phyloP scores from a whole-genome alignment of 35 echinoderm and acorn worm genomes.

The Ophioderma brevispina region DNA sequence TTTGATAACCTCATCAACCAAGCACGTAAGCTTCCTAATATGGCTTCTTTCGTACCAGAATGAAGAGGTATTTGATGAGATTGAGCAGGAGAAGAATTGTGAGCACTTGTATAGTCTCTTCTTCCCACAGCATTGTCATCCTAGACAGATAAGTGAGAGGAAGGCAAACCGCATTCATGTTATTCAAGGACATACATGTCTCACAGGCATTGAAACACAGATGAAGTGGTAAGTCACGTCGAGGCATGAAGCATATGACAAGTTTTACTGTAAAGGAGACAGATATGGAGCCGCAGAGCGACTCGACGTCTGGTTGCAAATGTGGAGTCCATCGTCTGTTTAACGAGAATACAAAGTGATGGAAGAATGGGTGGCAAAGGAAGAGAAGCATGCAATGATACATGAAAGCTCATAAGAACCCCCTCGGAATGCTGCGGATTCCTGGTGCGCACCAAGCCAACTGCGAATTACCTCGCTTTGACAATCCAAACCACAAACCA shows the following conservation, averaged over 20 bases:
- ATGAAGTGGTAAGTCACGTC: constrained; percentile 7
- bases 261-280: background rate
- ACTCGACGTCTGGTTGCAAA: constrained; percentile 31
- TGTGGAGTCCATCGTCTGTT: constrained; percentile 35
- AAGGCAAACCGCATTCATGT: too few species aligned
- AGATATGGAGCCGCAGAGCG: too few species aligned
- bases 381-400: constrained; percentile 13
- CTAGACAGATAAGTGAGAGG: constrained; percentile 34
- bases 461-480: background rate
- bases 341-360: constrained; percentile 8
- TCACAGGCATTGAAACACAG: background rate
- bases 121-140: constrained; percentile 50
- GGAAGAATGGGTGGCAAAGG: constrained; percentile 20
- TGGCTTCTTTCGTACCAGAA: background rate
- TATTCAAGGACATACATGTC: too few species aligned
- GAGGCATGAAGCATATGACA: background rate
- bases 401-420: background rate
- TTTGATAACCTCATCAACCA: background rate
- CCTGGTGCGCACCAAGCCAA: background rate
- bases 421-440: background rate
- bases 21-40: background rate
- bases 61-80: background rate
- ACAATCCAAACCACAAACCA: background rate
- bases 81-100: background rate
- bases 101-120: constrained; percentile 17